Evolutionary conservation across 1,140 invertebrate species (phyloP).

Genomic region (Sitodiplosis mosellana): DNA sequence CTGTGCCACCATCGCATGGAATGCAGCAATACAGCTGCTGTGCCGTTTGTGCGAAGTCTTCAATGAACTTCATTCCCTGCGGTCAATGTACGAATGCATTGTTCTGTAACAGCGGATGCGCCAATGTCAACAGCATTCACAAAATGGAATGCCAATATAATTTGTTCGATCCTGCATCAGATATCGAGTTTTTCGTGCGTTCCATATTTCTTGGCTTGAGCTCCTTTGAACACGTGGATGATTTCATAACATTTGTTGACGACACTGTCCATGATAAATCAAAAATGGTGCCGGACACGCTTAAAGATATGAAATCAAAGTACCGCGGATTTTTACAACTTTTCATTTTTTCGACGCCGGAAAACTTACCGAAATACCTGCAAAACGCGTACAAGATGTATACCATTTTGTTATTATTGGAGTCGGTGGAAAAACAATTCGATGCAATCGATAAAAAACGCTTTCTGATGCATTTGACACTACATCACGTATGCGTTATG

Average conservation of each 20-base stretch:
- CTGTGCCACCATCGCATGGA: not conserved
- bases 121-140: not conserved
- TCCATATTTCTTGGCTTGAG: constrained; percentile 25
- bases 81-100: not conserved
- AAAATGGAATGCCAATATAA: constrained; percentile 39
- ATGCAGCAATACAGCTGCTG: not conserved
- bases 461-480: not conserved
- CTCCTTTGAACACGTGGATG: not conserved
- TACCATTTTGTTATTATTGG: constrained; percentile 19
- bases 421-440: constrained; percentile 15
- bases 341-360: not conserved
- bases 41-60: not conserved
- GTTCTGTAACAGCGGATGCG: not conserved
- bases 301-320: constrained; percentile 9
- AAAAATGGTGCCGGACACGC: constrained; percentile 28
- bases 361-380: not conserved
- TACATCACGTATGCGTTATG: not conserved
- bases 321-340: not conserved
- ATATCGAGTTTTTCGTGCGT: constrained; percentile 42
- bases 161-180: constrained; percentile 32
- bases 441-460: not conserved
- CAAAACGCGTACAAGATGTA: not conserved
- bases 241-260: not conserved
- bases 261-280: constrained; percentile 23
- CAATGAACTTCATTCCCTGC: not conserved